Conservation (phyloP, 2,797 vertebrate species). For the Zenarchopterus dispar region DNA sequence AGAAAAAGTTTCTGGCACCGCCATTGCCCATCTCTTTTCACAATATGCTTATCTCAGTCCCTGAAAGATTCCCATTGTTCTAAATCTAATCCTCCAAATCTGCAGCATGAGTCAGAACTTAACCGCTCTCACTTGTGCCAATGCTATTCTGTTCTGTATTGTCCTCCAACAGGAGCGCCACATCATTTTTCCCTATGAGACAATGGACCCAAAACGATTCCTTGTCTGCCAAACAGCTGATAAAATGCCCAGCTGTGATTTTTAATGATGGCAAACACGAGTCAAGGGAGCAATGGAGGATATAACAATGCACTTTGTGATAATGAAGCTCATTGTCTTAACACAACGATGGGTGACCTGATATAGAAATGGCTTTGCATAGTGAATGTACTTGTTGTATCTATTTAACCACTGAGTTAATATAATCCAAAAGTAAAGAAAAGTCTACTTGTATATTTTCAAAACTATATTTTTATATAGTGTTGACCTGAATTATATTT, state of each 20-base stretch:
- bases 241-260: slow-evolving; percentile 73
- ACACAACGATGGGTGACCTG: slow-evolving; percentile 32
- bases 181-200: slow-evolving; percentile 55
- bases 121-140: slow-evolving; percentile 70
- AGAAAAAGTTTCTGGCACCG: slow-evolving; percentile 61
- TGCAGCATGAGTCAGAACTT: slow-evolving; percentile 80
- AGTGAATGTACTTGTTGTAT: slow-evolving; percentile 2
- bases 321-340: slow-evolving; percentile 58
- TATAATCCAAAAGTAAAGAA: slow-evolving; percentile 4
- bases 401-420: slow-evolving; percentile 7
- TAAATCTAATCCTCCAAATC: slow-evolving; percentile 77
- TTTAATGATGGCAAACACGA: slow-evolving; percentile 69
- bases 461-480: no score
- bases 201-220: slow-evolving; percentile 67
- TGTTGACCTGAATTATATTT: no score
- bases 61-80: slow-evolving; percentile 82
- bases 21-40: slow-evolving; percentile 67
- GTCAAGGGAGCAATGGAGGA: slow-evolving; percentile 62
- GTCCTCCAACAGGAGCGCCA: slow-evolving; percentile 60
- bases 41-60: slow-evolving; percentile 79
- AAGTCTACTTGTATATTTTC: background rate
- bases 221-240: slow-evolving; percentile 70
- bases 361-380: slow-evolving; percentile 25
- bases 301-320: slow-evolving; percentile 52
- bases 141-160: slow-evolving; percentile 63